Conservation (phyloP, 2,113 vertebrate genomes). For the human (Homo sapiens) region DNA sequence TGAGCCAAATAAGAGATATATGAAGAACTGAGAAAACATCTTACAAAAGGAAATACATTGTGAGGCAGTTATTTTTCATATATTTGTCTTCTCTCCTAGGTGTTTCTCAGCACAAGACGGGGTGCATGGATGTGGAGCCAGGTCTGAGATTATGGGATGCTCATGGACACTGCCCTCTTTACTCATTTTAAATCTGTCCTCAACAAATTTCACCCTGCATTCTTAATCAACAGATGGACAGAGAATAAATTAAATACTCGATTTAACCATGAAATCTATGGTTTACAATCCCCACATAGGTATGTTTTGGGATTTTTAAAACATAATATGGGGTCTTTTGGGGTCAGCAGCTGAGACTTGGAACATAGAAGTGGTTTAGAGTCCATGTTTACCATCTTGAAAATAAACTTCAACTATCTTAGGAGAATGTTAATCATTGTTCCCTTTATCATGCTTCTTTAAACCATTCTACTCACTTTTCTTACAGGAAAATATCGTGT, state of each 20-base stretch:
- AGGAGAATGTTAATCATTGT: neutral
- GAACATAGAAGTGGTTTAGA: neutral
- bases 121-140: conserved; percentile 84
- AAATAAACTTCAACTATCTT: neutral
- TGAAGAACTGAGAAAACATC: neutral
- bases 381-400: neutral
- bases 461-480: neutral
- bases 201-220: conserved; percentile 69
- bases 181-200: conserved; percentile 78
- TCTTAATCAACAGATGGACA: conserved; percentile 72
- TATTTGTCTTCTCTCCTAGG: conserved; percentile 63
- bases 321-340: neutral
- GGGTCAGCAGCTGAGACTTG: neutral
- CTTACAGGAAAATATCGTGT: neutral
- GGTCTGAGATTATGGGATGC: conserved; percentile 83
- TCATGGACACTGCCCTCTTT: conserved; percentile 82
- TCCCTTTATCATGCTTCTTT: neutral
- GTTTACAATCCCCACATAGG: conserved; percentile 85
- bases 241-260: conserved; percentile 81
- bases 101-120: conserved; percentile 84
- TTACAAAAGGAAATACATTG: neutral
- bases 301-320: conserved; percentile 40
- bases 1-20: neutral
- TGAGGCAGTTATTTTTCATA: neutral
- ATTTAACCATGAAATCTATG: conserved; percentile 85